Percentiles rank a stretch among this genome's conserved stretches.
Evolutionary conservation across 1,140 invertebrate genomes (phyloP).

Genomic region (Augochlora pura): DNA sequence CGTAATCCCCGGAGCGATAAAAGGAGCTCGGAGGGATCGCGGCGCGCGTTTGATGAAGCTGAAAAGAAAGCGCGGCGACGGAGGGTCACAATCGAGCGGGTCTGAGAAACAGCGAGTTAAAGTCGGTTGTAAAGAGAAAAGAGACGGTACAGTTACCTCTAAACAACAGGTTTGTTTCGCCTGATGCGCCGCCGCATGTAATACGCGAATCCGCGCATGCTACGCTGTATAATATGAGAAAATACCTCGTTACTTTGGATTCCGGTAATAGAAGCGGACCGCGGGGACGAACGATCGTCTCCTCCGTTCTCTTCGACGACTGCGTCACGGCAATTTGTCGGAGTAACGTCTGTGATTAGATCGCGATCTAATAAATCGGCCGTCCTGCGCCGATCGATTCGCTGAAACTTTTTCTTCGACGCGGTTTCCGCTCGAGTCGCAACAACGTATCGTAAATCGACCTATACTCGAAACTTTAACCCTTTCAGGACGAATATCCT

Average conservation of each 20-base stretch:
- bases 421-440: too few relatives aligned
- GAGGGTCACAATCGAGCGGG: slow-evolving; percentile 2
- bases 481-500: too few relatives aligned
- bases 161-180: slow-evolving; percentile 39
- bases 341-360: slow-evolving; percentile 18
- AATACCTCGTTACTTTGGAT: slow-evolving; percentile 35
- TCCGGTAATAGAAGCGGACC: slow-evolving; percentile 4
- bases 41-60: background rate
- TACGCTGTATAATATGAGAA: slow-evolving; percentile 38
- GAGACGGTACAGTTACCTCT: slow-evolving; percentile 48
- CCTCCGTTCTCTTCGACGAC: background rate
- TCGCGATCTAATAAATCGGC: slow-evolving; percentile 23
- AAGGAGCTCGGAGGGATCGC: too few relatives aligned
- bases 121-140: slow-evolving; percentile 26
- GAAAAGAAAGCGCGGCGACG: slow-evolving; percentile 1
- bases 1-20: too few relatives aligned
- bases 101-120: slow-evolving; percentile 15
- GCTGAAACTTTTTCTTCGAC: too few relatives aligned
- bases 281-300: background rate
- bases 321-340: slow-evolving; percentile 5
- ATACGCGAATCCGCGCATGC: slow-evolving; percentile 36
- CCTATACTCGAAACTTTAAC: too few relatives aligned
- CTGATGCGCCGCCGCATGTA: slow-evolving; percentile 40
- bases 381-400: too few relatives aligned
- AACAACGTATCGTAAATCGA: too few relatives aligned